These are phyloP conservation scores for Cygnus olor DNA, from an alignment of 2,797 vertebrate species.

Conservation along the genomic window DNA sequence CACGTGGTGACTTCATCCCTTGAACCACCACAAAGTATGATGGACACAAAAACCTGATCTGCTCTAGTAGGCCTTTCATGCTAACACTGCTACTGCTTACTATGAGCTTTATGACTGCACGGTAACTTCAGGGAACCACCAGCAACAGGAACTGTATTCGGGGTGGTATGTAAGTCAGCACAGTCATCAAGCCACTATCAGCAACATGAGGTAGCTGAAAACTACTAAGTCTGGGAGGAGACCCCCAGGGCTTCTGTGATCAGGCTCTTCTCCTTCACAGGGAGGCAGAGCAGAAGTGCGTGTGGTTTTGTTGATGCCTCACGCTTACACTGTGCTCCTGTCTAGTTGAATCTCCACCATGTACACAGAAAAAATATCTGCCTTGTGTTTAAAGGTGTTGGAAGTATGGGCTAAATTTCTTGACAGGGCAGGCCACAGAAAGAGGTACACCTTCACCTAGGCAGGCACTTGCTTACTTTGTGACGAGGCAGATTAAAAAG, in stretches of 20 bases:
- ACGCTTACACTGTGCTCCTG: rapidly evolving
- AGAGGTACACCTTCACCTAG: not conserved
- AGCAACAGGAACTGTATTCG: not conserved
- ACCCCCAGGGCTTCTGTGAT: not conserved
- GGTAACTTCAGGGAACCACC: not conserved
- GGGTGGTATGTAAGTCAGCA: not conserved
- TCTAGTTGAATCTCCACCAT: not conserved
- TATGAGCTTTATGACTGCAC: not conserved
- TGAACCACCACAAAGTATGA: not conserved
- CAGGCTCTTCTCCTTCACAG: not conserved
- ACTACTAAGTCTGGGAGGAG: not conserved
- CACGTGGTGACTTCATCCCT: not conserved
- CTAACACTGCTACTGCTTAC: not conserved
- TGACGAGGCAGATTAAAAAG: not conserved
- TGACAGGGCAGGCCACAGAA: not conserved
- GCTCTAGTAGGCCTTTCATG: not conserved
- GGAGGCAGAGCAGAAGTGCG: not conserved
- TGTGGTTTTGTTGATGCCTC: not conserved
- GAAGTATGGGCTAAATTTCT: not conserved
- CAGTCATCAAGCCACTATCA: not conserved
- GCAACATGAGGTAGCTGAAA: not conserved
- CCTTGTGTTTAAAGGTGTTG: not conserved
- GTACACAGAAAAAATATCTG: not conserved
- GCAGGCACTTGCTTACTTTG: not conserved
- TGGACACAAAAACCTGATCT: not conserved